A percentile compares a stretch with the other conserved stretches of the same genome.
phyloP scores from a whole-genome alignment of 2,113 vertebrate genomes.

The Psettodes erumei region DNA sequence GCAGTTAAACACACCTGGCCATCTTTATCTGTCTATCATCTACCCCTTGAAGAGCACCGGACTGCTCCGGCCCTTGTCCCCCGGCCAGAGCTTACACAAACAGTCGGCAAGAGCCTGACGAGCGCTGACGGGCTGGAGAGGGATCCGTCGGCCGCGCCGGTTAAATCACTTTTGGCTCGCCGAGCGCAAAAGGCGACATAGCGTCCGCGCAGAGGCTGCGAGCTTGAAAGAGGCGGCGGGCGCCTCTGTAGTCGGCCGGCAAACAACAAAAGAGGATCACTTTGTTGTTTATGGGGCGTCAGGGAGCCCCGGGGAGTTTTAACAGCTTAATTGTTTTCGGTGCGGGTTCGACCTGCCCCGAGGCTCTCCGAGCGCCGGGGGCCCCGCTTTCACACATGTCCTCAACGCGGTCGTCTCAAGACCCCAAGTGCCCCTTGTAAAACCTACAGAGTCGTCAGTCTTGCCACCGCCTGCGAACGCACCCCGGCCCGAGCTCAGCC shows the following conservation, averaged over 20 bases:
- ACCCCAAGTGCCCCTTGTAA: slow-evolving; percentile 28
- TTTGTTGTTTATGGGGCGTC: slow-evolving; percentile 69
- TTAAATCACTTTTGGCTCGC: slow-evolving; percentile 37
- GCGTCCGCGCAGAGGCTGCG: slow-evolving; percentile 24
- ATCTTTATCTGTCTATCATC: slow-evolving; percentile 52
- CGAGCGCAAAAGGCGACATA: slow-evolving; percentile 9
- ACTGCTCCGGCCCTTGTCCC: slow-evolving; percentile 27
- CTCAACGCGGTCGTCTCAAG: slow-evolving; percentile 42
- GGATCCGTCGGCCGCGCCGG: slow-evolving; percentile 36
- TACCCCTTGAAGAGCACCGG: slow-evolving; percentile 53
- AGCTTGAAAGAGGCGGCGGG: slow-evolving; percentile 12
- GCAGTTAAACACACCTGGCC: slow-evolving; percentile 77
- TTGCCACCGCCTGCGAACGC: slow-evolving; percentile 27
- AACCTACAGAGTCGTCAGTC: slow-evolving; percentile 55
- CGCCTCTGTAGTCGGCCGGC: slow-evolving; percentile 47
- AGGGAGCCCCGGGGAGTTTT: slow-evolving; percentile 52
- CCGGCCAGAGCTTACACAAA: slow-evolving; percentile 51
- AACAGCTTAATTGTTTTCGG: slow-evolving; percentile 67
- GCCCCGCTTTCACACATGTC: slow-evolving; percentile 64
- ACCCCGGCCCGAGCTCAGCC: too few relatives aligned
- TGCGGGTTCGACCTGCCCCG: slow-evolving; percentile 48
- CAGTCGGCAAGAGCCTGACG: slow-evolving; percentile 37
- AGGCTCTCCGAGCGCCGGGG: slow-evolving; percentile 27
- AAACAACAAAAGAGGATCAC: slow-evolving; percentile 68
- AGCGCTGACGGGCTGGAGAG: slow-evolving; percentile 54